Evolutionary conservation across 2,113 vertebrate genomes (phyloP), one percentile per base, ranked within the genome.

Genomic region (Proterorhinus semilunaris): DNA sequence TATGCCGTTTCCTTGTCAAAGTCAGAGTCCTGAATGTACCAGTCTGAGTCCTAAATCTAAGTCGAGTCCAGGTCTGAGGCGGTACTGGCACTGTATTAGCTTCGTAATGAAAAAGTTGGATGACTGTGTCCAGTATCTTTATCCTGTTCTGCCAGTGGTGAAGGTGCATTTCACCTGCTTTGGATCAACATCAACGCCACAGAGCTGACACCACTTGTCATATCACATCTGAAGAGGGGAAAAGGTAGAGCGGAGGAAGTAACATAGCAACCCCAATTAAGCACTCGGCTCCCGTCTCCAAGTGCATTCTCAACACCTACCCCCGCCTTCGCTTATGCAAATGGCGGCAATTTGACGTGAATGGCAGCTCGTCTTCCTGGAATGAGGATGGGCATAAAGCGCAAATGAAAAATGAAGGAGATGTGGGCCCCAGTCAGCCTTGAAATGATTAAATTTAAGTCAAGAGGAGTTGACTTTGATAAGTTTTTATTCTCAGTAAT

Each of bases 371-470:
- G 55, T 55, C 87, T 72, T 81, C 79, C 82, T 70, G 73, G 78
- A 80, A 83, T 50, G 86, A 82, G 86, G 84, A 91, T 74, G 85
- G 88, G 82, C 82, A 82, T 74, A 73, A 63, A 78, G 80, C 61
- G 68, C 16, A 27, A 81, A 85, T 87, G 58, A 54, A 84, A 84
- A 89, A 90, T 84, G 89, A 74, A 74, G 74, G 74, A 71, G 73
- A 80, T n/a, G 77, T 53, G 72, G 53, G 83, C 81, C 76, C 78
- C 88, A 87, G 73, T 84, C 90, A 88, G 81, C 91, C 92, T 91
- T 90, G 89, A 94, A 94, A 94, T 91, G 0, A 93, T 93, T 94
- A 92, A 84, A 93, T 93, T 92, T 90, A 83, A 81, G 78, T 83
- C 80, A 91, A 87, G 83, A 89, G 77, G 72, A 74, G 89, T 78